Percentiles rank a stretch among this genome's conserved stretches.
phyloP scores from a whole-genome alignment of 2,888 invertebrate species.

The Apodemia zela region DNA sequence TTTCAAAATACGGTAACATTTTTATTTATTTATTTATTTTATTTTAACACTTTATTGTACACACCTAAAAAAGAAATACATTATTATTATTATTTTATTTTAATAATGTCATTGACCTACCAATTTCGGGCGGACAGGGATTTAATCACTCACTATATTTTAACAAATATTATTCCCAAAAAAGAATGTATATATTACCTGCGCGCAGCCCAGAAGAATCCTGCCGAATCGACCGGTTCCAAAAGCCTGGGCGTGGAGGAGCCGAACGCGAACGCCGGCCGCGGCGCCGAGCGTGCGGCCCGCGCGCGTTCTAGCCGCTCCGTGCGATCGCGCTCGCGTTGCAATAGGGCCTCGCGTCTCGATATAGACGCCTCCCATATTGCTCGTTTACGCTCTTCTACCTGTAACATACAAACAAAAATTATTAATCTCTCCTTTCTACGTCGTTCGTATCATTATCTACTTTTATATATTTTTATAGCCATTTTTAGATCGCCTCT shows the following conservation, averaged over 20 bases:
- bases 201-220: conserved; percentile 92
- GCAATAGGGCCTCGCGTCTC: conserved; percentile 90
- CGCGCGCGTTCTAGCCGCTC: conserved; percentile 89
- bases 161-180: background rate
- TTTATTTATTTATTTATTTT: no score
- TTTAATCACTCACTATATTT: background rate
- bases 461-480: no score
- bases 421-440: no score
- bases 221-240: conserved; percentile 89
- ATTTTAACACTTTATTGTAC: no score
- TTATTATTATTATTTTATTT: no score
- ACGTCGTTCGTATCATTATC: no score
- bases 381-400: conserved; percentile 93
- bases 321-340: conserved; percentile 92
- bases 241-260: conserved; percentile 94
- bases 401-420: conserved; percentile 62
- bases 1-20: no score
- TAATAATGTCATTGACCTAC: no score
- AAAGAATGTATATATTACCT: conserved; percentile 60
- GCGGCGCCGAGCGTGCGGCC: conserved; percentile 84
- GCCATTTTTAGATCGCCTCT: no score
- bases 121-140: no score
- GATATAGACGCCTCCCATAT: conserved; percentile 94
- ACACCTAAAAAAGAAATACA: no score
- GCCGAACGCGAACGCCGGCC: conserved; percentile 91